Base-by-base conservation (phyloP, 2,113 vertebrate species). In the Sylvietta virens region DNA sequence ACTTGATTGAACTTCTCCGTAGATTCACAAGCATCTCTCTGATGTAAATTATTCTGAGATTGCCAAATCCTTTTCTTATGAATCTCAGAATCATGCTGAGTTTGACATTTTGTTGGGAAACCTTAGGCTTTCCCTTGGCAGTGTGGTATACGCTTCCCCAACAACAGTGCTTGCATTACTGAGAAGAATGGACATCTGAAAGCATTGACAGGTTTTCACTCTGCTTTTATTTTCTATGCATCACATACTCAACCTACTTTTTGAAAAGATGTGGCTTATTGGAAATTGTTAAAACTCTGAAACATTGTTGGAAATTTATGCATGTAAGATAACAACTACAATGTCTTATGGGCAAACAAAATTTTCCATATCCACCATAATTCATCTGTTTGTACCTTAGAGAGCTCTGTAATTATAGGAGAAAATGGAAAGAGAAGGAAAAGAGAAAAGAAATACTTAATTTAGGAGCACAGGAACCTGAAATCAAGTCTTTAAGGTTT, bases 31-130 rank as follows among this genome's bases (percentile, higher is more conserved):
- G 82, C 92, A 91, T 93, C 89, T 97, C 94, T 93, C 85, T 76
- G 51, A 97, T 93, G 89, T 80, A 96, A 97, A 95, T 97, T 86
- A 72, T 88, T 91, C 88, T 79, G 57, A 92, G 89, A 91, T 95
- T 97, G 94, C 96, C 95, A 96, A 97, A 97, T 90, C 91, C 30
- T 35, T 42, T 53, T 86, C 95, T 96, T 97, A 81, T 92, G 95
- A 97, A 92, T 62, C 33, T 19, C 20, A 61, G 94, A 93, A 94
- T 96, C 60, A 58, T 80, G 88, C 85, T 74, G 96, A 97, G 88
- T 94, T 92, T 88, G 82, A 90, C 53, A 60, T 94, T 97, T 97
- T 94, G 82, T 94, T 95, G 94, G 96, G 95, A 97, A 96, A 96
- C 70, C 69, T 71, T 50, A 30, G 56, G 66, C 81, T 96, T 96